Evolutionary conservation across 2,888 invertebrate species (phyloP).

Genomic region (Rhaphigaster nebulosa): DNA sequence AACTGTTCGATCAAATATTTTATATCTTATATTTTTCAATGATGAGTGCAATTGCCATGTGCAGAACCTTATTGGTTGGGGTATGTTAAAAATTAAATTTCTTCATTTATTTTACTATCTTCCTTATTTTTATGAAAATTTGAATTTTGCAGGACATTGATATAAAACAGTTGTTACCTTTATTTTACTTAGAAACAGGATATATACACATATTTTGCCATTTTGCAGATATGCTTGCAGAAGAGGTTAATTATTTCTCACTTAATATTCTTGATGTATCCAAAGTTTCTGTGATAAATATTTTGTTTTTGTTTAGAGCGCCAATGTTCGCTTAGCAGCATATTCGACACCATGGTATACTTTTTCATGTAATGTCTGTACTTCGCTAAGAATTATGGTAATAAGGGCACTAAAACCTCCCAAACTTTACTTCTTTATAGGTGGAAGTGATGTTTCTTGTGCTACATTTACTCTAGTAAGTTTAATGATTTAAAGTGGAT

Average conservation of each 20-base stretch:
- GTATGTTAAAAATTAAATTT: neutral
- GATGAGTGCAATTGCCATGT: conserved; percentile 54
- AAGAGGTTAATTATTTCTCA: conserved; percentile 27
- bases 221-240: conserved; percentile 10
- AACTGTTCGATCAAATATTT: conserved; percentile 50
- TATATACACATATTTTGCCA: conserved; percentile 51
- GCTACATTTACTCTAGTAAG: conserved; percentile 48
- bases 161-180: conserved; percentile 30
- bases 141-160: conserved; percentile 40
- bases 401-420: conserved; percentile 16
- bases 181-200: conserved; percentile 45
- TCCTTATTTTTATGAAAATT: neutral
- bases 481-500: neutral
- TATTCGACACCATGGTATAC: conserved; percentile 46
- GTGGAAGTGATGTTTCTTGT: conserved; percentile 48
- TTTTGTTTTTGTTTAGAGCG: conserved; percentile 31
- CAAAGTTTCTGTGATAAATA: neutral
- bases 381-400: conserved; percentile 31
- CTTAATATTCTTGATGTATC: neutral
- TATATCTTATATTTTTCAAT: conserved; percentile 47
- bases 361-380: conserved; percentile 30
- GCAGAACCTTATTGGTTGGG: conserved; percentile 45
- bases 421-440: conserved; percentile 30
- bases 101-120: neutral
- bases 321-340: conserved; percentile 19